phyloP scores from a whole-genome alignment of 2,113 vertebrate species.

The Mungos mungo region DNA sequence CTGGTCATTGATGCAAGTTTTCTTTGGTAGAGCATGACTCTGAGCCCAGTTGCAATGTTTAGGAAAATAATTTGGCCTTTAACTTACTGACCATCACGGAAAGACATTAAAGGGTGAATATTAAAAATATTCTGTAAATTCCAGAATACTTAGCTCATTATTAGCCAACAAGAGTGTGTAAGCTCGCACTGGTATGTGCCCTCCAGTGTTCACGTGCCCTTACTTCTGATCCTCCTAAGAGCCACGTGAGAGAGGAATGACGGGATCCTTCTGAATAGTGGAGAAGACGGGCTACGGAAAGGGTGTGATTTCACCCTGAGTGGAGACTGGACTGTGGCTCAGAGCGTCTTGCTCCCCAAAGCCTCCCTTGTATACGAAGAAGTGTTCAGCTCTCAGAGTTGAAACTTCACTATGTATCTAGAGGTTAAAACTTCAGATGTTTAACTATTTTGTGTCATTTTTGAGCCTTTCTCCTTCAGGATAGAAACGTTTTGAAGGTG shows the following conservation, averaged over 20 bases:
- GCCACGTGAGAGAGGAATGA: neutral
- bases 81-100: neutral
- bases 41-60: neutral
- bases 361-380: neutral
- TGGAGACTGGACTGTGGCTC: neutral
- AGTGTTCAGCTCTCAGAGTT: neutral
- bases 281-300: neutral
- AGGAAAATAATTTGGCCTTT: slow-evolving; percentile 13
- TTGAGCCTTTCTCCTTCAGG: neutral
- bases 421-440: neutral
- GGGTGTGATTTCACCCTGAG: neutral
- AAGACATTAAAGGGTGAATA: neutral
- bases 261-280: neutral
- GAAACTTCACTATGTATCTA: neutral
- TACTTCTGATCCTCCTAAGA: neutral
- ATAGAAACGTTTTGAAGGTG: neutral
- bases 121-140: neutral
- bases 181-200: neutral
- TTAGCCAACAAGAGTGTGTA: neutral
- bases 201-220: neutral
- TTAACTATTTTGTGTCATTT: slow-evolving; percentile 5
- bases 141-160: neutral
- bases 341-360: neutral
- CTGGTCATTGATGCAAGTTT: neutral
- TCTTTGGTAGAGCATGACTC: neutral